phyloP scores from a whole-genome alignment of 2,888 invertebrate species.

The Cosmorhoe ocellata region DNA sequence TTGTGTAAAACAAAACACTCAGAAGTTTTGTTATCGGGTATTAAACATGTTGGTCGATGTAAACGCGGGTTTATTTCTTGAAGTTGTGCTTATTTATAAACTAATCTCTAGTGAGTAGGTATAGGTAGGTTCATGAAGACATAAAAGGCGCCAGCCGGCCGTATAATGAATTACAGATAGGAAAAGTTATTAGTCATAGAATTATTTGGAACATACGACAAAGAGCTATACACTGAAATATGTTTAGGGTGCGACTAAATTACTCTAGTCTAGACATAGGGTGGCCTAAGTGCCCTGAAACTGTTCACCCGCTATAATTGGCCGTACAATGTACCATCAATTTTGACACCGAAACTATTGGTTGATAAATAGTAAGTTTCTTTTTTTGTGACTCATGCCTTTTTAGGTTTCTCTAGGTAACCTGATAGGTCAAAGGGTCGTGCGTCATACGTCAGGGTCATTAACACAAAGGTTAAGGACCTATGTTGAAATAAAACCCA shows the following conservation, averaged over 20 bases:
- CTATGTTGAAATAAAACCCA: background rate
- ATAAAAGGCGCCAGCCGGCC: background rate
- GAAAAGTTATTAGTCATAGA: conserved; percentile 7
- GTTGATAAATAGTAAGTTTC: no score
- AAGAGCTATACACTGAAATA: background rate
- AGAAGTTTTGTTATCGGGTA: no score
- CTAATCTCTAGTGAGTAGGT: background rate
- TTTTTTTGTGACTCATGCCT: no score
- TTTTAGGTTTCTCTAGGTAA: no score
- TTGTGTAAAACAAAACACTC: no score
- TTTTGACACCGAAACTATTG: no score
- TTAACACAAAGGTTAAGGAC: background rate
- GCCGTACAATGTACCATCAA: background rate
- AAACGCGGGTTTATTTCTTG: background rate
- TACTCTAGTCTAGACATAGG: background rate
- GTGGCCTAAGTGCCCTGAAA: background rate
- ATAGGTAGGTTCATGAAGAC: background rate
- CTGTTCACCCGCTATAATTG: background rate
- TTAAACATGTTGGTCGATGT: no score
- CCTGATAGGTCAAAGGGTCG: background rate
- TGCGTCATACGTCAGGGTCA: background rate
- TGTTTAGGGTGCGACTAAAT: conserved; percentile 2
- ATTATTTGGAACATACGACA: background rate
- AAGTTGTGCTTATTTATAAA: background rate
- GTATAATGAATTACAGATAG: background rate